Base-by-base conservation (phyloP, 2,113 vertebrate species). In the Chaetura pelagica region DNA sequence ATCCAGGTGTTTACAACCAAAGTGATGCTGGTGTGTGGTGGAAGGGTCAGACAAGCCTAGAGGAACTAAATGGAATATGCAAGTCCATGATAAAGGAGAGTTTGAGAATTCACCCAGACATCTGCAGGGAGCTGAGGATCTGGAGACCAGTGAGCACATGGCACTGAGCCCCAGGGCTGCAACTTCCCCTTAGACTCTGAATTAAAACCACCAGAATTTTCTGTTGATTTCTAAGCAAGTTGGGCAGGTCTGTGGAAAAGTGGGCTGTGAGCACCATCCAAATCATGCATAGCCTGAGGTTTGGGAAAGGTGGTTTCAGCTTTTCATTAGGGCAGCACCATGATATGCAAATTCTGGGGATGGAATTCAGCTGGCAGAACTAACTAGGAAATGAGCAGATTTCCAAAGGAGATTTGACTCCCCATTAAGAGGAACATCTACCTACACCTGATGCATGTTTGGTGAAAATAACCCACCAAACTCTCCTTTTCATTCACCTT, bases 101-200 rank as follows among this genome's bases (percentile, higher is more conserved):
- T 19, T 21, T 13, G 24, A 67, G 76, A 62, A 63, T 20, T 38
- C 30, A 38, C 55, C 34, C 10, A 0, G 23, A 21, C 7, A 1
- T 5, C 72, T 44, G 61, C 44, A 29, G 19, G 13, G 29, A 83
- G 51, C 34, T 6, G 6, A 75, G 38, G 7, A 40, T 48, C 10
- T 2, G 2, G 67, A 66, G 10, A 38, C 6, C 15, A 16, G 40
- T 1, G 0, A 62, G 34, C 14, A 19, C 42, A 38, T 0, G 0
- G 57, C 1, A 2, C 40, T 4, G 7, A 15, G 24, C 23, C 62
- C 8, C 52, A 75, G 46, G 80, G 18, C 14, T 15, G 11, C 34
- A 59, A 19, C 12, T 29, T 82, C 15, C 32, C 63, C 59, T 51
- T 35, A 15, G 59, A 12, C 48, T 73, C 35, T 35, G 14, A 49